A percentile compares a stretch with the other conserved stretches of the same genome.
phyloP scores from a whole-genome alignment of 2,113 vertebrate genomes.

The Seriola quinqueradiata region DNA sequence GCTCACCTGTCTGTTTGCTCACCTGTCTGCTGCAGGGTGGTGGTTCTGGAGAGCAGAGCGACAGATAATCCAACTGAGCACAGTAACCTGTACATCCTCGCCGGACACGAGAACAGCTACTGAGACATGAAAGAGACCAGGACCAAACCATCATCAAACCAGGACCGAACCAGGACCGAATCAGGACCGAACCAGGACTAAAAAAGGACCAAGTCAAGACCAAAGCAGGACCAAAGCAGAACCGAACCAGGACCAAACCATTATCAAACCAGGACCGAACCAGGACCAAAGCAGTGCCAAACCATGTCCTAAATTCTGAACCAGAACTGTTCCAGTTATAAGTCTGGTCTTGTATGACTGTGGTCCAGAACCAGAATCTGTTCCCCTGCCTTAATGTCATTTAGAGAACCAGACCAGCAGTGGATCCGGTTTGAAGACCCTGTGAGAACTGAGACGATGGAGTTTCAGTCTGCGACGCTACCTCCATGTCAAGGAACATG shows the following conservation, averaged over 20 bases:
- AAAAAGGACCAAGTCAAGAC: neutral
- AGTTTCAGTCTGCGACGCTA: too few species aligned
- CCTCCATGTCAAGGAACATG: neutral
- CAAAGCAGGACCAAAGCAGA: neutral
- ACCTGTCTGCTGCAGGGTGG: constrained; percentile 75
- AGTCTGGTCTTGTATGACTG: neutral
- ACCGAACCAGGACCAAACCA: neutral
- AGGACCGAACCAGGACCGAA: neutral
- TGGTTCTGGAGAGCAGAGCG: constrained; percentile 86
- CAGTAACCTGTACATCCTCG: constrained; percentile 88
- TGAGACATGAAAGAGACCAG: constrained; percentile 48
- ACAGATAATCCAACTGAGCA: constrained; percentile 80
- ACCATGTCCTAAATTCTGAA: too few species aligned
- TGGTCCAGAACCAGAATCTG: neutral
- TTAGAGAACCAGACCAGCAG: neutral
- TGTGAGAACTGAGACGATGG: neutral
- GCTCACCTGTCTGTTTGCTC: neutral
- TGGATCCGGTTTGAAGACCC: too few species aligned
- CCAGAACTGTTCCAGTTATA: neutral
- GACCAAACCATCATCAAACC: too few species aligned
- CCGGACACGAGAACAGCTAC: constrained; percentile 86
- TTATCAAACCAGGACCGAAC: neutral
- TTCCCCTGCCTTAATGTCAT: neutral
- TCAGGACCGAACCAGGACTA: neutral
- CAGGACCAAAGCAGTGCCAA: too few species aligned